A percentile compares a stretch with the other conserved stretches of the same genome.
phyloP scores from a whole-genome alignment of 2,888 invertebrate genomes.

The Mamestra brassicae region DNA sequence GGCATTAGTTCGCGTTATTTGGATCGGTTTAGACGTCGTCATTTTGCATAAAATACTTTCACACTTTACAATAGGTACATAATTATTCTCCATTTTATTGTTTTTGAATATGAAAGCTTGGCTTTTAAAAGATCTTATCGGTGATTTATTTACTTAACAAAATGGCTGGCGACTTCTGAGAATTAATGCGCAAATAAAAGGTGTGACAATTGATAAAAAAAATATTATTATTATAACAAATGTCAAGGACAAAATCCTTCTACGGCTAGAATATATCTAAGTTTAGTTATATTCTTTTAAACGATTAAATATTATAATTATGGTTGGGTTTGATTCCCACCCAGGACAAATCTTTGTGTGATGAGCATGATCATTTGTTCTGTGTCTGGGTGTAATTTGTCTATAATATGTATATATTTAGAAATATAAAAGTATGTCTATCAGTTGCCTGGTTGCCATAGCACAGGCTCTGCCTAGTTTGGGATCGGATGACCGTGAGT shows the following conservation, averaged over 20 bases:
- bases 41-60: constrained; percentile 37
- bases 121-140: constrained; percentile 41
- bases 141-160: constrained; percentile 29
- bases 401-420: too few relatives aligned
- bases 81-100: constrained; percentile 48
- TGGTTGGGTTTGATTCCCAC: too few relatives aligned
- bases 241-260: constrained; percentile 31
- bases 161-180: constrained; percentile 31
- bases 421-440: too few relatives aligned
- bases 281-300: neutral
- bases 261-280: neutral
- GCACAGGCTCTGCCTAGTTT: too few relatives aligned
- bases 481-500: too few relatives aligned
- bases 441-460: too few relatives aligned
- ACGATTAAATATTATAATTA: neutral
- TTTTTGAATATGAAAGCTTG: constrained; percentile 22
- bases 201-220: neutral
- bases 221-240: constrained; percentile 11
- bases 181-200: constrained; percentile 11
- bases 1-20: neutral
- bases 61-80: constrained; percentile 9
- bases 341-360: too few relatives aligned
- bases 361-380: too few relatives aligned
- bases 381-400: too few relatives aligned
- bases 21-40: constrained; percentile 8